These are phyloP conservation scores for Lamellibrachia luymesi DNA, from an alignment of 1,140 invertebrate genomes.

Conservation along the genomic window DNA sequence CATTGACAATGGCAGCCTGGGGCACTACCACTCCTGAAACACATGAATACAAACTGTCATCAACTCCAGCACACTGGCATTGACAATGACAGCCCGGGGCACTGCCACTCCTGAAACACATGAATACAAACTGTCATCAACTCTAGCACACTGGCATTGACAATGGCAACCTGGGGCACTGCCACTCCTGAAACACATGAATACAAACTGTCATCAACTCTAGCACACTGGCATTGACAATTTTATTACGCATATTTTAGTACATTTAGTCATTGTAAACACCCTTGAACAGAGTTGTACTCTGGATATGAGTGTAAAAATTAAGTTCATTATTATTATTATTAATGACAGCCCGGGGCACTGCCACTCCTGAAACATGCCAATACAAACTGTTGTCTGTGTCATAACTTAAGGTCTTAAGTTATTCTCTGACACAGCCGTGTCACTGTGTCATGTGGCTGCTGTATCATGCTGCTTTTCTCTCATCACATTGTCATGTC, in stretches of 20 bases:
- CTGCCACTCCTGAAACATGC: too few species aligned
- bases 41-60: neutral
- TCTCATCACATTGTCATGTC: neutral
- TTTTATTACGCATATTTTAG: too few species aligned
- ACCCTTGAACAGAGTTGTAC: too few species aligned
- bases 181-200: too few species aligned
- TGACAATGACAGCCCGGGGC: conserved; percentile 42
- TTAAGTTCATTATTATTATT: too few species aligned
- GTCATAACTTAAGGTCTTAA: too few species aligned
- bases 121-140: conserved; percentile 20
- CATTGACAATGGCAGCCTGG: conserved; percentile 33
- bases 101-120: conserved; percentile 40
- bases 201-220: conserved; percentile 27
- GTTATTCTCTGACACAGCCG: too few species aligned
- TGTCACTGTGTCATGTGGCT: too few species aligned
- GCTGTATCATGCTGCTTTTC: too few species aligned
- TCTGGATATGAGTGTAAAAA: too few species aligned
- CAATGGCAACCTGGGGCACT: conserved; percentile 32
- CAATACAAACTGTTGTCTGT: neutral
- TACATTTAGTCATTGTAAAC: too few species aligned
- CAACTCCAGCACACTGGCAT: conserved; percentile 36
- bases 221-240: conserved; percentile 31
- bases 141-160: conserved; percentile 35
- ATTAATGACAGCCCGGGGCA: conserved; percentile 32
- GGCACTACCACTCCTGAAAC: too few species aligned